Evolutionary conservation across 1,140 invertebrate genomes (phyloP), one percentile per base, ranked within the genome.

Genomic region (Branchinecta lynchi): DNA sequence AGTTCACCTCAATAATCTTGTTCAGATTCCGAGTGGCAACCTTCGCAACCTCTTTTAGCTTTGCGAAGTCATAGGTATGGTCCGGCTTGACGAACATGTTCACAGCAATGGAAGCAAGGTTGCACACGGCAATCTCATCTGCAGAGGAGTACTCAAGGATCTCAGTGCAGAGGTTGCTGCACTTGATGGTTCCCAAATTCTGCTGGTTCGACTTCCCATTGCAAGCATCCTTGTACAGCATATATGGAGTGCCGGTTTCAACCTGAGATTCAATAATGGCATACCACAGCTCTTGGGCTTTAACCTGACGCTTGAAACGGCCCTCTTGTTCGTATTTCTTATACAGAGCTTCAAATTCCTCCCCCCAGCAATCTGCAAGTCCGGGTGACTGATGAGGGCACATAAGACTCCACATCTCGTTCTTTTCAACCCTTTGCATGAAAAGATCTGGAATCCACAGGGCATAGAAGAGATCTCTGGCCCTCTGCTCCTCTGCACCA

Each of bases 371-470:
- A 74, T 99, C 93, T 9, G 84, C 79, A 8, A 99, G 82, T 0
- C 93, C 93, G 2, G 93, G 94, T 77, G 87, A 90, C 76, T 96
- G 87, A 77, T 92, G 85, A 0, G 96, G 96, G 78, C 96, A 99
- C 95, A 99, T 98, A 15, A 99, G 79, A 66, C 88, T 90, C 96
- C 97, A 99, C 67, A 86, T 81, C 69, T 80, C 86, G 80, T 98
- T 86, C 0, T 82, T 82, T 77, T 96, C 87, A 0, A 99, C 95
- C 66, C 97, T 83, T 78, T 90, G 85, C 97, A 99, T 99, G 77
- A 99, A 99, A 44, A 99, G 81, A 84, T 99, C 96, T 7, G 96
- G 94, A 73, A 99, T 93, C 97, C 97, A 99, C 9, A 99, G 77
- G 15, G 89, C 97, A 78, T 95, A 98, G 78, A 99, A 99, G n/a